Evolutionary conservation across 2,888 invertebrate species (phyloP), one percentile per base, ranked within the genome.

Genomic region (Glyphotaelius pellucidus): DNA sequence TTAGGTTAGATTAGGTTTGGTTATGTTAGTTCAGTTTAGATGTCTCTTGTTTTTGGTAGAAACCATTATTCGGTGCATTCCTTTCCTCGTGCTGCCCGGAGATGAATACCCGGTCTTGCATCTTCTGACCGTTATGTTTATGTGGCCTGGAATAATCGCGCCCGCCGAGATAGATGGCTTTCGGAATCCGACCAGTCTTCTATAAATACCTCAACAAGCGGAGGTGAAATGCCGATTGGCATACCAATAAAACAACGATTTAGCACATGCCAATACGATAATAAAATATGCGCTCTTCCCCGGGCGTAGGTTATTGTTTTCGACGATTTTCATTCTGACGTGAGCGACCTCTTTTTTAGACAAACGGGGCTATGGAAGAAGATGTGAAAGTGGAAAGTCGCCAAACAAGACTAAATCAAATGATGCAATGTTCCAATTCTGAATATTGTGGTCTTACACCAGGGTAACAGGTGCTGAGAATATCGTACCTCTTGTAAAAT

Each of bases 181-280:
- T 25, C 85, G 89, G 80, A 90, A 90, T 86, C 90, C 79, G 30
- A 90, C 81, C 91, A 84, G 52, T 84, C 31, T 38, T 87, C 92
- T 92, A 92, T 89, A 93, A 90, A 93, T 93, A 93, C 25, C 90
- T 67, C 86, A 93, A 91, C 91, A 92, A 93, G 93, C 89, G 89
- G 89, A 89, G 90, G 89, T 90, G 92, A 93, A 90, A 92, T 91
- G 89, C 89, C 92, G 89, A 90, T 93, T 90, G 91, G 92, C 88
- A 90, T 89, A 89, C 90, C 91, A 90, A 91, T 90, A 90, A 90
- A 92, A 92, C 52, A 92, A 42, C 81, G 87, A 92, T 92, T 90
- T 83, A 83, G 90, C 92, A 83, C 90, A 92, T 92, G 85, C 92
- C 91, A 87, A 52, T 89, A 91, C 83, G 47, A 89, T 89, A 89